A percentile compares a stretch with the other conserved stretches of the same genome.
These are phyloP conservation scores for Hanleya hanleyi DNA, from an alignment of 2,888 invertebrate species.

Conservation along the genomic window DNA sequence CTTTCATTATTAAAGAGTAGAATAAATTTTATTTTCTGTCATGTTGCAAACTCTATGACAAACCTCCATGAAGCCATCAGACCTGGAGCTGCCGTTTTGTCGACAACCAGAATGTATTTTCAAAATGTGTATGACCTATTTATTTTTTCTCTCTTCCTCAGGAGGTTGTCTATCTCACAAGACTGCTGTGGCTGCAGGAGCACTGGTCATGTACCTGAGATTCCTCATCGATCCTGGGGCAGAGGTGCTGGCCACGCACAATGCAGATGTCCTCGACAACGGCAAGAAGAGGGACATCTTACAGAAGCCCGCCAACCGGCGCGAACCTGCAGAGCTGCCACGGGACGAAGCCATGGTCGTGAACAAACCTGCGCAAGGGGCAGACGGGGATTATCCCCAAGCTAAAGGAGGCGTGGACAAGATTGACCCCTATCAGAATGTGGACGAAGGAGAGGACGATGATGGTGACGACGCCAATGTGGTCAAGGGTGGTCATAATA, in stretches of 20 bases:
- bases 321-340: background rate
- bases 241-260: conserved; percentile 16
- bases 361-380: too few relatives aligned
- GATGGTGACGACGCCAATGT: conserved; percentile 42
- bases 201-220: conserved; percentile 64
- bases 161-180: conserved; percentile 70
- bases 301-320: background rate
- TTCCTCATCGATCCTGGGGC: conserved; percentile 58
- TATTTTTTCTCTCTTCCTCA: conserved; percentile 35
- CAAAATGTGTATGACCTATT: too few relatives aligned
- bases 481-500: conserved; percentile 24
- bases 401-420: conserved; percentile 37
- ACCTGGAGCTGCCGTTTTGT: too few relatives aligned
- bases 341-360: background rate
- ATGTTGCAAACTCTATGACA: too few relatives aligned
- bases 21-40: too few relatives aligned
- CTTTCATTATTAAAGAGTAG: too few relatives aligned
- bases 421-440: conserved; percentile 39
- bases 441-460: conserved; percentile 47
- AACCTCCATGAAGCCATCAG: too few relatives aligned
- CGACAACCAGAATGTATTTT: too few relatives aligned
- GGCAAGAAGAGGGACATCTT: background rate
- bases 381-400: conserved; percentile 1
- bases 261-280: conserved; percentile 13
- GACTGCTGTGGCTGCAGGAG: conserved; percentile 70